Evolutionary conservation across 2,113 vertebrate genomes (phyloP), one percentile per base, ranked within the genome.

Genomic region (Phocoena phocoena): DNA sequence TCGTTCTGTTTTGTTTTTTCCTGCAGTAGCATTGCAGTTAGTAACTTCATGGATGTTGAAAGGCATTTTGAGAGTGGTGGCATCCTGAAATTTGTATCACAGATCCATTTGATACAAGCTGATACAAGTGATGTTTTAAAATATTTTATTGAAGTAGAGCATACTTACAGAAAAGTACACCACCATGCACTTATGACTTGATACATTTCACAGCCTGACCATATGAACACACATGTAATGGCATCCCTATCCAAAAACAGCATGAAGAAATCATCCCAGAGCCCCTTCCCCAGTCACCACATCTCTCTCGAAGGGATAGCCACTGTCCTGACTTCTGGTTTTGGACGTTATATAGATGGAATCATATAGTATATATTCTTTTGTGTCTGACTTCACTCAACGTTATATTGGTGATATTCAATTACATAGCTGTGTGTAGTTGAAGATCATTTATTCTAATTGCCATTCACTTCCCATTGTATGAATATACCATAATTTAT

Each of bases 271-370:
- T 9, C n/a, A 74, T 74, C 21, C n/a, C 55, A 53, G 9, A 44
- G 10, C 4, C 18, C 41, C 7, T 8, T 3, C 14, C 13, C 2
- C 1, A 55, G 3, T n/a, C 10, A 10, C 38, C 33, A 5, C 2
- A 8, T 63, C 53, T 83, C 6, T 94, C 33, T 11, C 26, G 53
- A 9, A 68, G 70, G 26, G 67, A 23, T 28, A 13, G 11, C 20
- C 9, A 26, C 44, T 44, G 4, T 47, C 36, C 55, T 58, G 13
- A 26, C 8, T 33, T 73, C 9, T 84, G n/a, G 26, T 70, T 81
- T 53, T 47, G 23, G 44, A 81, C 10, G 33, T 92, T 68, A 65
- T 63, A 58, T 8, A 58, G 55, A 58, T 21, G 55, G 55, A 58
- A 58, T 58, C 20, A 58, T 20, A 58, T 7, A 21, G 20, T 58